These are phyloP conservation scores for Trididemnum miniatum DNA, from an alignment of 23 tunicate species.

Conservation along the genomic window DNA sequence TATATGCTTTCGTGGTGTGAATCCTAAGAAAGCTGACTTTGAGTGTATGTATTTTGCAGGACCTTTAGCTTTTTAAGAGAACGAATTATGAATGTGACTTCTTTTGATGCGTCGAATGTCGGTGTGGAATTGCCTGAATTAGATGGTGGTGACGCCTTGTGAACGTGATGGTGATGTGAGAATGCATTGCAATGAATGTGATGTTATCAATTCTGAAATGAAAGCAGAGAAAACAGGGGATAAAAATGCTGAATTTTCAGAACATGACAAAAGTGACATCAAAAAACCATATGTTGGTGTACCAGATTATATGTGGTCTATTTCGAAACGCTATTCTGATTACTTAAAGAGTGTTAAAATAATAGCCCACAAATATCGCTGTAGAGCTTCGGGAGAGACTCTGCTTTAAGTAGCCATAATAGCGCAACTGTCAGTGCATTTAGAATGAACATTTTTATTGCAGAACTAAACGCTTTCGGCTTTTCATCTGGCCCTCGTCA, in stretches of 20 bases:
- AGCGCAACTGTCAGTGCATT: too few relatives aligned
- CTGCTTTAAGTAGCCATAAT: too few relatives aligned
- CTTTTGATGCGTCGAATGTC: neutral
- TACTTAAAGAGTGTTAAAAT: neutral
- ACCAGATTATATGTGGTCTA: neutral
- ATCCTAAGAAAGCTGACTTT: neutral
- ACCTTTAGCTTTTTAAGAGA: too few relatives aligned
- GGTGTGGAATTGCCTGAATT: neutral
- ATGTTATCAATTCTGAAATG: neutral
- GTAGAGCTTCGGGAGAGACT: too few relatives aligned
- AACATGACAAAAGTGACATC: neutral
- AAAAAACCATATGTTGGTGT: neutral
- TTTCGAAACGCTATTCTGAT: neutral
- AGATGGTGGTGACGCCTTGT: neutral
- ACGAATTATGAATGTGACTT: neutral
- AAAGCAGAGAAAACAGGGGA: neutral
- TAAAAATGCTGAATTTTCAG: too few relatives aligned
- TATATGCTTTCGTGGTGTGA: neutral
- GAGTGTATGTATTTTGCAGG: neutral
- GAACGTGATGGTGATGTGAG: neutral
- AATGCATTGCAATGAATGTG: neutral
- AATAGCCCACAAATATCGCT: neutral
- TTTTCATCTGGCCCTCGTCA: too few relatives aligned
- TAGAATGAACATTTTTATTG: too few relatives aligned
- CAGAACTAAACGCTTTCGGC: too few relatives aligned